Evolutionary conservation across 2,888 invertebrate genomes (phyloP), one percentile per base, ranked within the genome.

Genomic region (Drosophila helvetica): DNA sequence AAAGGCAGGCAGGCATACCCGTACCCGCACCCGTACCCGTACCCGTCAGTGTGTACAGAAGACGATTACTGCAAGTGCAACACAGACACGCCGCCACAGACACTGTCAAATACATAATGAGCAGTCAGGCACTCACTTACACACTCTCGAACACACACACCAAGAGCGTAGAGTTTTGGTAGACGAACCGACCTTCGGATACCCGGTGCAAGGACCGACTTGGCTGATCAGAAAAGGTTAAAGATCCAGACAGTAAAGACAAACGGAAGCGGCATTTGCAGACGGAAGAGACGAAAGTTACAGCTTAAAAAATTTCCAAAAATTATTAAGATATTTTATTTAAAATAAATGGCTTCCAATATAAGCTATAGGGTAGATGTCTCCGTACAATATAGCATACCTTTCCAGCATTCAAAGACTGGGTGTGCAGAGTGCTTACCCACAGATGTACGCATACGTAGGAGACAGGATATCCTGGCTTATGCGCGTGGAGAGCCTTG

Each of bases 61-160:
- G 38, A 43, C 43, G 17, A 55, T n/a, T 19, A 46, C 48, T 18
- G 43, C 46, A 45, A 64, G 47, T 47, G 27, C 54, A 56, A 55
- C 57, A 61, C 53, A 74, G 56, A 55, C 64, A 48, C 12, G 5
- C 9, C 3, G 19, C 10, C 2, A 18, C 25, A 22, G 33, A 52
- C 18, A 9, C 15, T 38, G 61, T 68, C 81, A 88, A 88, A 88
- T 77, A 88, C 80, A 82, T 82, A 82, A 82, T 86, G 88, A 82
- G 88, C 83, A 81, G 75, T 78, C 70, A 87, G 64, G 72, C 87
- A 61, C n/a, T n/a, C 38, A 59, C 45, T 52, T 53, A 47, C 54
- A 63, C 50, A 45, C 59, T 56, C 64, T 25, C 12, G 12, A 68
- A 45, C 56, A 46, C 45, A 33, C 46, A 58, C 22, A 22, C 22